Evolutionary conservation across 2,797 vertebrate species (phyloP).

Genomic region (Rhabdomys pumilio): DNA sequence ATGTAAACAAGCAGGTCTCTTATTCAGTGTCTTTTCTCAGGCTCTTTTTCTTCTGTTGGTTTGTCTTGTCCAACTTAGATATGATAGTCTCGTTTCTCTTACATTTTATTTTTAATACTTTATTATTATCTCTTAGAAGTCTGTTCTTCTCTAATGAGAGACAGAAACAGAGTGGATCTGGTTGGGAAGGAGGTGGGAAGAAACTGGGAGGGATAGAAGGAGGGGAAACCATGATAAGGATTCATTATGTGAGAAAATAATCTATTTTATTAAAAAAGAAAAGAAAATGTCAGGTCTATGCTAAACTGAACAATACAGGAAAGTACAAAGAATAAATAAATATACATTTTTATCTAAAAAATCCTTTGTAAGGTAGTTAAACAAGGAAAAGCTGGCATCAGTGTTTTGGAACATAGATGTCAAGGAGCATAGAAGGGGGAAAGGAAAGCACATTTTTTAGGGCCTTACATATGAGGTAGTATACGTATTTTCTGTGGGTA

Average conservation of each 20-base stretch:
- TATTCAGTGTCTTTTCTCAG: not conserved
- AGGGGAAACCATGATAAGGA: not conserved
- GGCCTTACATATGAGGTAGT: not conserved
- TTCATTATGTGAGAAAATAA: not conserved
- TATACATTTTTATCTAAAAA: not conserved
- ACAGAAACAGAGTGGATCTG: not conserved
- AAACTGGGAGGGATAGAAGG: not conserved
- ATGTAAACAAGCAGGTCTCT: not conserved
- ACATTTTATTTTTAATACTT: not conserved
- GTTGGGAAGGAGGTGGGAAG: too few species aligned
- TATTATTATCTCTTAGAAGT: not conserved
- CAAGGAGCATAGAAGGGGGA: not conserved
- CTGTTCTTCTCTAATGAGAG: not conserved
- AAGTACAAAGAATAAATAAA: not conserved
- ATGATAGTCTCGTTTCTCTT: not conserved
- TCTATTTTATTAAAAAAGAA: not conserved
- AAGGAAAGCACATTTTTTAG: not conserved
- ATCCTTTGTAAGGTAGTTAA: not conserved
- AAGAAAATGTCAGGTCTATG: not conserved
- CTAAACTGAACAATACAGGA: not conserved
- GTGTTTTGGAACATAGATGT: not conserved
- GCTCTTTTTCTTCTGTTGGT: not conserved
- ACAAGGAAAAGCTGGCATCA: constrained; percentile 46
- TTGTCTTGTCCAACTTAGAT: not conserved
- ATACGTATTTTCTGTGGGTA: constrained; percentile 2